Base-by-base conservation (phyloP, 2,888 invertebrate species). In the Caenorhabditis uteleia region DNA sequence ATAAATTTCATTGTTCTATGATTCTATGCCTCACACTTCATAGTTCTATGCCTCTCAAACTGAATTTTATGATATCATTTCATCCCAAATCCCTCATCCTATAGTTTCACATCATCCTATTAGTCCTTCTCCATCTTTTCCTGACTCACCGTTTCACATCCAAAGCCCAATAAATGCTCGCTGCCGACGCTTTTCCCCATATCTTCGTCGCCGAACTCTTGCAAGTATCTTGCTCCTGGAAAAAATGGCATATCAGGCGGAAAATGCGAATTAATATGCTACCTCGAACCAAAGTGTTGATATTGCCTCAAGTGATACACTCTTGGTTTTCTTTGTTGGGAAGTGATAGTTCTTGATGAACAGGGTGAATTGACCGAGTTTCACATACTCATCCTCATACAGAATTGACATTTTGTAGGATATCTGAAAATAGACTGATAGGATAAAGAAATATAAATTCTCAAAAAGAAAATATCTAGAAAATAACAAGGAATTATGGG, bases 331-430 rank as follows among this genome's bases (percentile, higher is more conserved):
- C 36, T 72, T 68, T 21, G 45, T 65, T 14, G 75, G 75, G 45
- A 72, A 70, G 39, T 70, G 67, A 45, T 69, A 75, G 55, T 75
- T 73, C 40, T 68, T 60, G 42, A 75, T 33, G 39, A 66, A 60
- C 8, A 75, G 57, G 10, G 61, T 60, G 44, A 51, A 66, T 18
- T 72, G 62, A 14, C 62, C 68, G 23, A 75, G 60, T 14, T 57
- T 43, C 10, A 75, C 72, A 59, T 56, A 70, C n/a, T 70, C 70
- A 55, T 75, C 75, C 44, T 70, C 70, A 58, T 75, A 75, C 10
- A 70, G 55, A 39, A 50, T 34, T 33, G 64, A 55, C 69, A 74
- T 71, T 47, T 33, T 57, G 43, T 43, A n/a, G n/a, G 36, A 5
- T 14, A 5, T 23, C 26, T 38, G 34, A 23, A 40, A 46, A 31